These are phyloP conservation scores for Pangasius larnaudii DNA, from an alignment of 2,797 vertebrate genomes.

Conservation along the genomic window DNA sequence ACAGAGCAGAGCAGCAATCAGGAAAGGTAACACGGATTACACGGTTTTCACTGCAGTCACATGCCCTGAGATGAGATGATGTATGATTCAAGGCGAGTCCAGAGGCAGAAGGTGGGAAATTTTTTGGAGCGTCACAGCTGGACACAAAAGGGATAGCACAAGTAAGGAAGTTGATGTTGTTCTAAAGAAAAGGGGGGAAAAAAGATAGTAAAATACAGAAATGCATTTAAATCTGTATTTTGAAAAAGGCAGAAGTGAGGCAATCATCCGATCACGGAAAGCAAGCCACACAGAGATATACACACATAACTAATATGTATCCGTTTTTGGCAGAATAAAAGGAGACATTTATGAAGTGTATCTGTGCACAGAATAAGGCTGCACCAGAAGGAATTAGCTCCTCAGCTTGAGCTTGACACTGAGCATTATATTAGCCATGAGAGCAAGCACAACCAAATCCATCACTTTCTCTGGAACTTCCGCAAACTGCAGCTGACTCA, in stretches of 20 bases:
- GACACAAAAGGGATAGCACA: background rate
- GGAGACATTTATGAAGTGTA: background rate
- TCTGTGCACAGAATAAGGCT: conserved; percentile 2
- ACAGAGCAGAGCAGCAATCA: background rate
- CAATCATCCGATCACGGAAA: background rate
- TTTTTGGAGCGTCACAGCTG: background rate
- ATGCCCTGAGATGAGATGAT: background rate
- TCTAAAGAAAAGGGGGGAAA: background rate
- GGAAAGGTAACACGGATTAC: background rate
- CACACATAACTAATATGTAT: background rate
- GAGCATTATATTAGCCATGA: conserved; percentile 24
- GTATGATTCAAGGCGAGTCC: background rate
- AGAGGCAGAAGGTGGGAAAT: background rate
- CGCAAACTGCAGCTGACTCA: background rate
- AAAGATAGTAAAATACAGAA: background rate
- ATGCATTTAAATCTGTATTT: background rate
- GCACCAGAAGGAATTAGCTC: conserved; percentile 30
- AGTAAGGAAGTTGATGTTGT: background rate
- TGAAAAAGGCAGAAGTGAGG: background rate
- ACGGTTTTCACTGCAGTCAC: background rate
- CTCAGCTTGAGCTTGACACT: conserved; percentile 36
- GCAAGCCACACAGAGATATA: too few species aligned
- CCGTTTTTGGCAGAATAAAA: background rate
- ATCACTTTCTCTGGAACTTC: conserved; percentile 18
- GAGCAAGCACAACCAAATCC: conserved; percentile 38